A percentile compares a stretch with the other conserved stretches of the same genome.
These are phyloP conservation scores for Idaea aversata DNA, from an alignment of 2,888 invertebrate species.

Conservation along the genomic window DNA sequence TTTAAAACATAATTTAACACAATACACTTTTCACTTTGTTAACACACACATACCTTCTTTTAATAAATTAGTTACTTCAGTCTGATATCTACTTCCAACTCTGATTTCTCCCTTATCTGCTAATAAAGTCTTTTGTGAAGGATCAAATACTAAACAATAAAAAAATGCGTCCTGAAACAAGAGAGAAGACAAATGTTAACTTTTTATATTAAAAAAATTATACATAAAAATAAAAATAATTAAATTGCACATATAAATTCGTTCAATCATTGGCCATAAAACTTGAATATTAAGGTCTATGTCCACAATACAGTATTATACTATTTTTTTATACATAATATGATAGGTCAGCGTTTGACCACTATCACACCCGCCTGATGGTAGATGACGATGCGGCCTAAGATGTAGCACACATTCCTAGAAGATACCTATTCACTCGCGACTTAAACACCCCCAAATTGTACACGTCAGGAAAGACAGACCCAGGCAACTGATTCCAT, in stretches of 20 bases:
- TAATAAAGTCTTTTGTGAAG: constrained; percentile 98
- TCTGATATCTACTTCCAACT: constrained; percentile 97
- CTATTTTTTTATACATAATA: too few relatives aligned
- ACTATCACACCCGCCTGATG: too few relatives aligned
- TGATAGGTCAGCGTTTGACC: too few relatives aligned
- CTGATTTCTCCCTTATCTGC: constrained; percentile 99
- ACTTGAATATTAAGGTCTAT: too few relatives aligned
- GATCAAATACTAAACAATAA: constrained; percentile 99
- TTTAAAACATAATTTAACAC: not conserved
- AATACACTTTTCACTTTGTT: not conserved
- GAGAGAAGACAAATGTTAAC: constrained; percentile 49
- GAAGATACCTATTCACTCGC: too few relatives aligned
- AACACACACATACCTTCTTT: constrained; percentile 82
- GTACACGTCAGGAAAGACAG: too few relatives aligned
- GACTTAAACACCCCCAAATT: too few relatives aligned
- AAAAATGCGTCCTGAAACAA: constrained; percentile 97
- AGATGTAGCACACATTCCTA: too few relatives aligned
- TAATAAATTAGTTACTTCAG: constrained; percentile 91
- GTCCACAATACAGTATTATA: too few relatives aligned
- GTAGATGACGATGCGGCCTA: too few relatives aligned
- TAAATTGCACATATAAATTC: not conserved
- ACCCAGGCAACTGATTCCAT: too few relatives aligned
- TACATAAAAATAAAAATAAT: not conserved
- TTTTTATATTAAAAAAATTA: not conserved
- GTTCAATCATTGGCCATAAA: too few relatives aligned